Conservation (phyloP, 1,140 invertebrate species). For the Calliopsis andreniformis region DNA sequence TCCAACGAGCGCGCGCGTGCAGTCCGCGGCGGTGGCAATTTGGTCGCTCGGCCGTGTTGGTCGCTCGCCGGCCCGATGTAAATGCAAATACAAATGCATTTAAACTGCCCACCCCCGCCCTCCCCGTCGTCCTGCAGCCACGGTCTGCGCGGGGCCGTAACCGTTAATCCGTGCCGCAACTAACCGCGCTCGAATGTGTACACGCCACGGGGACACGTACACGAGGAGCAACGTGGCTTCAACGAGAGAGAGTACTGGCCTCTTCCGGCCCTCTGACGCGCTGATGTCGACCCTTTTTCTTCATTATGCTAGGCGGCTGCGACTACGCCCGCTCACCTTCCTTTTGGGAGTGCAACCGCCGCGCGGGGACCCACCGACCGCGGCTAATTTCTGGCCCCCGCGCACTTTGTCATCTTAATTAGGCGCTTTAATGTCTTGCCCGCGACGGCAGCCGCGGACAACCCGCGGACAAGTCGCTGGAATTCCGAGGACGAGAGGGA, state of each 20-base stretch:
- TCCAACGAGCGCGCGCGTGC: slow-evolving; percentile 13
- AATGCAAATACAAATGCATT: slow-evolving; percentile 69
- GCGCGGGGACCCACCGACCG: slow-evolving; percentile 13
- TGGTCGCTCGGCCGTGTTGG: slow-evolving; percentile 59
- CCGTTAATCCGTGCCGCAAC: slow-evolving; percentile 65
- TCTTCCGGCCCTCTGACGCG: slow-evolving; percentile 23
- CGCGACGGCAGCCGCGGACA: slow-evolving; percentile 20
- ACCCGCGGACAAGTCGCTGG: slow-evolving; percentile 17
- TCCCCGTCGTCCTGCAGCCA: too few species aligned
- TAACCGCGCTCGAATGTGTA: slow-evolving; percentile 57
- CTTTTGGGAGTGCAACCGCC: slow-evolving; percentile 17
- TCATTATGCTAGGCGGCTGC: slow-evolving; percentile 53
- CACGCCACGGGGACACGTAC: slow-evolving; percentile 26
- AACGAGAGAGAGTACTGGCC: slow-evolving; percentile 15
- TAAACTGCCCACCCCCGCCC: slow-evolving; percentile 39
- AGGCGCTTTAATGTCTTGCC: slow-evolving; percentile 57
- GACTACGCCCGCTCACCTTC: slow-evolving; percentile 30
- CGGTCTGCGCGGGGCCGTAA: slow-evolving; percentile 45
- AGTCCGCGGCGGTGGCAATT: slow-evolving; percentile 60
- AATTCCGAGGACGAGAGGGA: background rate
- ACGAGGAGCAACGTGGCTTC: background rate
- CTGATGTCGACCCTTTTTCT: slow-evolving; percentile 47
- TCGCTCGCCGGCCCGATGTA: slow-evolving; percentile 61
- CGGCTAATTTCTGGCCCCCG: slow-evolving; percentile 42
- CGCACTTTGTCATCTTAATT: slow-evolving; percentile 61